A percentile compares a stretch with the other conserved stretches of the same genome.
Conservation (phyloP, 2,888 invertebrate genomes). For the Tachina grossa region DNA sequence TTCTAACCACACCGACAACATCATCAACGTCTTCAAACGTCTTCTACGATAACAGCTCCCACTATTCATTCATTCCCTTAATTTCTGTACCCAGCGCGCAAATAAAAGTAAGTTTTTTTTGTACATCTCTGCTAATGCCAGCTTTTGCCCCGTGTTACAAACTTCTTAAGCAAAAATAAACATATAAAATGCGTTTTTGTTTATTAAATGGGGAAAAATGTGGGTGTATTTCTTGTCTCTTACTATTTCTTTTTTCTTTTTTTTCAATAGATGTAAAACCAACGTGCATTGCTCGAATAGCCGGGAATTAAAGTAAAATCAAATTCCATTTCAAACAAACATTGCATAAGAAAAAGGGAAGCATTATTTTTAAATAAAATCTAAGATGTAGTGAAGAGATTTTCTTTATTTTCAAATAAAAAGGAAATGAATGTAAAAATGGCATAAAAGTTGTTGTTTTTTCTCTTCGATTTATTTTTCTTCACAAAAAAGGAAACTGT, state of each 20-base stretch:
- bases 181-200: slow-evolving; percentile 58
- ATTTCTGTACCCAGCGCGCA: background rate
- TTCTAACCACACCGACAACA: slow-evolving; percentile 55
- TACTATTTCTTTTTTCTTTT: slow-evolving; percentile 9
- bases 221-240: slow-evolving; percentile 43
- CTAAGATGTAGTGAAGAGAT: slow-evolving; percentile 30
- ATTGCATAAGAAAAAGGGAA: background rate
- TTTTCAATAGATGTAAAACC: background rate
- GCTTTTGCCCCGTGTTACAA: background rate
- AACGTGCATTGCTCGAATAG: slow-evolving; percentile 34
- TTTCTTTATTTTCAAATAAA: slow-evolving; percentile 39
- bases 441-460: slow-evolving; percentile 5
- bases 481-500: background rate
- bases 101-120: slow-evolving; percentile 32
- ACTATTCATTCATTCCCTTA: background rate
- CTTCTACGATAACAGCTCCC: background rate
- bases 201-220: slow-evolving; percentile 41
- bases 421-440: slow-evolving; percentile 52
- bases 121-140: background rate
- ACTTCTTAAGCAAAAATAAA: slow-evolving; percentile 46
- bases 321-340: slow-evolving; percentile 38
- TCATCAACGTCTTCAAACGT: background rate
- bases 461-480: too few species aligned
- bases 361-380: slow-evolving; percentile 50
- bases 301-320: slow-evolving; percentile 54